Conservation (phyloP, 2,888 invertebrate species). For the Lamellibrachia columna region DNA sequence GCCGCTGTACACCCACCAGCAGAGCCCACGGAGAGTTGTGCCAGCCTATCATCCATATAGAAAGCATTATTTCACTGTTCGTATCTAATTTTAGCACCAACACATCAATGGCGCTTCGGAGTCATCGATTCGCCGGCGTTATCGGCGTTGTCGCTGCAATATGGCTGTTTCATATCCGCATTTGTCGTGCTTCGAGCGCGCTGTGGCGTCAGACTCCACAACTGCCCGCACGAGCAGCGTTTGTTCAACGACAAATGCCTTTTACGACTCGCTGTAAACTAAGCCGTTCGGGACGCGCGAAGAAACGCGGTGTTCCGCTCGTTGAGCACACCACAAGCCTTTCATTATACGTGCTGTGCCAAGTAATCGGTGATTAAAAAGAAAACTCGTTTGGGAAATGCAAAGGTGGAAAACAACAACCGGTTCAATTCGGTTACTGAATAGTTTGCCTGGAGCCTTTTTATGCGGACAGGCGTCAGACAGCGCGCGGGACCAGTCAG, state of each 20-base stretch:
- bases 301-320: background rate
- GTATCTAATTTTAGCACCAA: background rate
- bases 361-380: background rate
- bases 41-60: background rate
- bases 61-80: background rate
- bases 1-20: background rate
- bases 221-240: background rate
- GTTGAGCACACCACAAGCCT: background rate
- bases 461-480: background rate
- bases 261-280: background rate
- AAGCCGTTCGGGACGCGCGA: background rate
- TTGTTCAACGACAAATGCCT: background rate
- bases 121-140: background rate
- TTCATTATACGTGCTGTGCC: background rate
- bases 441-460: background rate
- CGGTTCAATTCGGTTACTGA: background rate
- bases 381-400: background rate
- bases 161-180: conserved; percentile 16
- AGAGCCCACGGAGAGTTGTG: background rate
- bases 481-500: background rate
- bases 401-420: background rate
- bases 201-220: background rate
- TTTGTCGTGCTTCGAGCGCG: background rate
- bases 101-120: conserved; percentile 10
- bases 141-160: conserved; percentile 5